A percentile compares a stretch with the other conserved stretches of the same genome.
Conservation (phyloP, 1,140 invertebrate genomes). For the Oryctes rhinoceros region DNA sequence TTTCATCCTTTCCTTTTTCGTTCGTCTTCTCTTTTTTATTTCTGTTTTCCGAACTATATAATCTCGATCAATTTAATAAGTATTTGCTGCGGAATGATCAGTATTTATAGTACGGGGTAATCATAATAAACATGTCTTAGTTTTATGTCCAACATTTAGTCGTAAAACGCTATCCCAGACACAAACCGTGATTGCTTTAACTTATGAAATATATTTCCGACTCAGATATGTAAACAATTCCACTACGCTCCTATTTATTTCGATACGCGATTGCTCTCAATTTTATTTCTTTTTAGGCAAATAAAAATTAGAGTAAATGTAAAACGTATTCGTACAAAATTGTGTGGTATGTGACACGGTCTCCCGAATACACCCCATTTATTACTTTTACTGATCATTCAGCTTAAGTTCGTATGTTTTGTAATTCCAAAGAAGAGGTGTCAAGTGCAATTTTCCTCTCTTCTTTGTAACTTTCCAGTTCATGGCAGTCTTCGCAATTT, state of each 20-base stretch:
- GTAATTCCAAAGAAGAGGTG: too few species aligned
- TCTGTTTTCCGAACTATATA: conserved; percentile 21
- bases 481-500: too few species aligned
- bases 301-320: background rate
- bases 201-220: conserved; percentile 42
- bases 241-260: conserved; percentile 26
- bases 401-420: too few species aligned
- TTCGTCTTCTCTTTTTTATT: conserved; percentile 6
- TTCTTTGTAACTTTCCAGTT: too few species aligned
- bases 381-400: too few species aligned
- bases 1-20: background rate
- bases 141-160: conserved; percentile 49
- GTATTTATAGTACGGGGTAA: conserved; percentile 44
- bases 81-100: conserved; percentile 40
- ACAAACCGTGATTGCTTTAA: conserved; percentile 42
- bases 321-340: background rate
- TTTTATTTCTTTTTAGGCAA: conserved; percentile 10
- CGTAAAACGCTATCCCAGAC: conserved; percentile 48
- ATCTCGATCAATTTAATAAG: conserved; percentile 38
- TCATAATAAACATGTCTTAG: conserved; percentile 52
- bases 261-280: conserved; percentile 3
- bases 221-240: conserved; percentile 38
- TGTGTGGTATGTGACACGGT: too few species aligned
- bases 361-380: too few species aligned
- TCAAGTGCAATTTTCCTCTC: too few species aligned